These are phyloP conservation scores for Strongylocentrotus purpuratus DNA, from an alignment of 35 echinoderm and acorn worm species.

Conservation along the genomic window DNA sequence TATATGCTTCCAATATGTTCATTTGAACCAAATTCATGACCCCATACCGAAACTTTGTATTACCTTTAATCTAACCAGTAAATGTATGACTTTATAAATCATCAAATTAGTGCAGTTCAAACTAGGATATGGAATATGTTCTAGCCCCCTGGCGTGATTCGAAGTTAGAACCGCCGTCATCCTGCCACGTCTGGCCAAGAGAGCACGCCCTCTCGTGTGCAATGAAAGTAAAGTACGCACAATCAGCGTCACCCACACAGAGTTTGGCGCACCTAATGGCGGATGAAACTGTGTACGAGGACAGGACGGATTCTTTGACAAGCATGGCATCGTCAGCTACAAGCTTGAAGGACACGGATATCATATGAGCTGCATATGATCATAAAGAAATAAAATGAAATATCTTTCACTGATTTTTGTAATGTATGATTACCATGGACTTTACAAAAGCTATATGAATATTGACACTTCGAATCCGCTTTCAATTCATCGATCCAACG, in stretches of 20 bases:
- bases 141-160: not conserved
- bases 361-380: not conserved
- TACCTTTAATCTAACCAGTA: too few species aligned
- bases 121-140: not conserved
- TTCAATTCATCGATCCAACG: too few species aligned
- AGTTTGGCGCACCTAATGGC: not conserved
- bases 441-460: too few species aligned
- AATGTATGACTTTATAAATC: too few species aligned
- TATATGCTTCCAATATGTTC: too few species aligned
- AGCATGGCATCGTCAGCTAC: not conserved
- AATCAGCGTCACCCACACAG: not conserved
- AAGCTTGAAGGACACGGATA: not conserved
- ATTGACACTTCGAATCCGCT: too few species aligned
- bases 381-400: too few species aligned
- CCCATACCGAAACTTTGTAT: too few species aligned
- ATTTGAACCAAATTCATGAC: too few species aligned
- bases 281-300: not conserved
- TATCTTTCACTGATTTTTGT: too few species aligned
- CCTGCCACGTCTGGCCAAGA: not conserved
- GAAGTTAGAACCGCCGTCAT: not conserved
- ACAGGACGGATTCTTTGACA: not conserved
- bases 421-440: too few species aligned
- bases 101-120: not conserved
- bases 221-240: not conserved
- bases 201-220: not conserved